phyloP scores from a whole-genome alignment of 2,797 vertebrate genomes.

The Menidia menidia region DNA sequence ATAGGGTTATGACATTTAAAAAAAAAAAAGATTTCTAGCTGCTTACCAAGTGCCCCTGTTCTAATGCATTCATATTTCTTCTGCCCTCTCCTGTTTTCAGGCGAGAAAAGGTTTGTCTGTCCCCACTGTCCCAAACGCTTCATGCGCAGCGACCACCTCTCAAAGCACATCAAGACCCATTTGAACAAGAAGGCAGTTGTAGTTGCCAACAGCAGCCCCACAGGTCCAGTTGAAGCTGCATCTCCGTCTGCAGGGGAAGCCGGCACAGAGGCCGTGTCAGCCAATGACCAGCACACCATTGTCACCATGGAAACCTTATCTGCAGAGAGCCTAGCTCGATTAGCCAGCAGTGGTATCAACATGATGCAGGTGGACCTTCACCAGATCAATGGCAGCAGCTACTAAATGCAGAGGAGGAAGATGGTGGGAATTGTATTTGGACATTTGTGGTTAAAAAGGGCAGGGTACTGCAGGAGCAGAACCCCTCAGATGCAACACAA shows the following conservation, averaged over 20 bases:
- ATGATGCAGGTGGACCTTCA: constrained; percentile 97
- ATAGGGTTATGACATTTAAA: no score
- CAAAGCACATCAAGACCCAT: constrained; percentile 98
- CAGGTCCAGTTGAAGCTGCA: constrained; percentile 72
- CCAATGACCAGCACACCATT: constrained; percentile 83
- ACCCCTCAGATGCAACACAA: constrained; percentile 44
- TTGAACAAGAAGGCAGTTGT: constrained; percentile 88
- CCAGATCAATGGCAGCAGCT: constrained; percentile 93
- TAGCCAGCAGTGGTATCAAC: constrained; percentile 92
- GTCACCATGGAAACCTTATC: constrained; percentile 95
- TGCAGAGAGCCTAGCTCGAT: constrained; percentile 90
- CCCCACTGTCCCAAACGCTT: constrained; percentile 95
- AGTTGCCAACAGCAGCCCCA: constrained; percentile 18
- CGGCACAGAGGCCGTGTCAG: constrained; percentile 75
- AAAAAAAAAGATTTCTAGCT: not conserved
- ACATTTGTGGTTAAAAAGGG: constrained; percentile 67
- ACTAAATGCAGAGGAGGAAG: constrained; percentile 75
- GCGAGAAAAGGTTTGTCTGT: constrained; percentile 94
- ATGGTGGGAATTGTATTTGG: constrained; percentile 40
- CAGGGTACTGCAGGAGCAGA: constrained; percentile 40
- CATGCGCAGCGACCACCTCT: constrained; percentile 97
- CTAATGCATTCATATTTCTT: not conserved
- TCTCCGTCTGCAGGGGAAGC: constrained; percentile 83
- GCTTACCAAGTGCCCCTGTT: not conserved
- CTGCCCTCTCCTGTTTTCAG: constrained; percentile 65